phyloP scores from a whole-genome alignment of 1,140 invertebrate species.

The Nymphalis io region DNA sequence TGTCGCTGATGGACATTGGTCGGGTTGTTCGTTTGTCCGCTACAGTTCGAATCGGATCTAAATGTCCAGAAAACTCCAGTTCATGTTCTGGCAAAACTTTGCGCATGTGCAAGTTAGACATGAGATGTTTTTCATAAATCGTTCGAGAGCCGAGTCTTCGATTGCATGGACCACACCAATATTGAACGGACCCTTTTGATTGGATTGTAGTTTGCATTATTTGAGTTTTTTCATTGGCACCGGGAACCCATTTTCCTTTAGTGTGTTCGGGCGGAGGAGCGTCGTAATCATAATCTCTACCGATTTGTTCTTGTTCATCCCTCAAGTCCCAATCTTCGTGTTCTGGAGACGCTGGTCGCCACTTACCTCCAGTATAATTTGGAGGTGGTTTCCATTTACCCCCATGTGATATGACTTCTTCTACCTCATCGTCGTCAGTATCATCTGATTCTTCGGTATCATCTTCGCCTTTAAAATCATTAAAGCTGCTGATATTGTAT shows the following conservation, averaged over 20 bases:
- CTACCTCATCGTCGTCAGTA: constrained; percentile 82
- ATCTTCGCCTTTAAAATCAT: constrained; percentile 80
- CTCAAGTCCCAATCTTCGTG: constrained; percentile 69
- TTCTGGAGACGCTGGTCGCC: constrained; percentile 80
- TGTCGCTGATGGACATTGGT: constrained; percentile 59
- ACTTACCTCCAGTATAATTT: constrained; percentile 88
- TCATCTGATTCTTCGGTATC: constrained; percentile 81
- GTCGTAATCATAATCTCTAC: constrained; percentile 74
- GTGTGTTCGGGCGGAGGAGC: constrained; percentile 86
- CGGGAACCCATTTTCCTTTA: constrained; percentile 89
- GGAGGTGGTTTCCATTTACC: constrained; percentile 87
- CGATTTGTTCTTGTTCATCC: constrained; percentile 51
- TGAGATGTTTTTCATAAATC: constrained; percentile 88
- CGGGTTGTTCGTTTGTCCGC: constrained; percentile 61
- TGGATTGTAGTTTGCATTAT: constrained; percentile 77
- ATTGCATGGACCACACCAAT: constrained; percentile 90
- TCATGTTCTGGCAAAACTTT: constrained; percentile 85
- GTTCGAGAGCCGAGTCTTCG: constrained; percentile 85
- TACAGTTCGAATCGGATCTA: constrained; percentile 59
- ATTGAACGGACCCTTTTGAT: constrained; percentile 82
- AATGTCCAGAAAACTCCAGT: constrained; percentile 81
- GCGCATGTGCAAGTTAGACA: constrained; percentile 86
- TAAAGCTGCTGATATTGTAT: constrained; percentile 70
- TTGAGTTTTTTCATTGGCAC: constrained; percentile 81
- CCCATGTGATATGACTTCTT: constrained; percentile 79